phyloP scores from a whole-genome alignment of 2,888 invertebrate species.

The Lasioglossum oenotherae region DNA sequence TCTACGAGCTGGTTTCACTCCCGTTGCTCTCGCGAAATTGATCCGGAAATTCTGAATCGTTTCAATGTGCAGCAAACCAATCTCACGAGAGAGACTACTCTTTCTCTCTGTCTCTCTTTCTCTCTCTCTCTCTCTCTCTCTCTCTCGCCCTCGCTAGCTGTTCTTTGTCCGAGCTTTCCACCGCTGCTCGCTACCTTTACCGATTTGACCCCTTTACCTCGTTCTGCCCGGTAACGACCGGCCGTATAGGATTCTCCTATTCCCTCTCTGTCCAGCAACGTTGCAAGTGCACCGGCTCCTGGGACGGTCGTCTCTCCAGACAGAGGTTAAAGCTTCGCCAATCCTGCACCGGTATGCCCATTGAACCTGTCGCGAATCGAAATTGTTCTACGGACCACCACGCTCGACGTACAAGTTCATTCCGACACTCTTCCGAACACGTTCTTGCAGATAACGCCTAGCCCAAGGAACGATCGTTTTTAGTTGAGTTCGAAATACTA shows the following conservation, averaged over 20 bases:
- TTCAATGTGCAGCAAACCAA: background rate
- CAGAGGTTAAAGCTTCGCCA: background rate
- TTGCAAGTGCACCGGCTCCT: background rate
- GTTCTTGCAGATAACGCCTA: background rate
- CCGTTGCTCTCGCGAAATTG: background rate
- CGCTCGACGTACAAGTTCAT: background rate
- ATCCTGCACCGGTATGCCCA: background rate
- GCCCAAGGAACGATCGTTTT: background rate
- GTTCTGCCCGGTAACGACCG: slow-evolving; percentile 11
- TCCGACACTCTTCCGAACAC: background rate
- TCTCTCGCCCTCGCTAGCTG: background rate
- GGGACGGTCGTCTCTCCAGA: background rate
- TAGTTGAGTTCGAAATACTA: background rate
- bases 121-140: background rate
- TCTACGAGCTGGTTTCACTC: background rate
- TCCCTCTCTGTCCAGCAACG: background rate
- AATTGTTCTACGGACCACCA: background rate
- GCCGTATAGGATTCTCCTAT: slow-evolving; percentile 4
- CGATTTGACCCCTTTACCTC: slow-evolving; percentile 29
- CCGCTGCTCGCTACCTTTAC: background rate
- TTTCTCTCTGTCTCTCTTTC: background rate
- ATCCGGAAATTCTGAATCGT: background rate
- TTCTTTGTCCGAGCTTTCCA: background rate
- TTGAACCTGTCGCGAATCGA: background rate
- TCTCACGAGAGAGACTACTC: background rate